Base-by-base conservation (phyloP, 2,797 vertebrate species). In the Sebastes kiyomatsui region DNA sequence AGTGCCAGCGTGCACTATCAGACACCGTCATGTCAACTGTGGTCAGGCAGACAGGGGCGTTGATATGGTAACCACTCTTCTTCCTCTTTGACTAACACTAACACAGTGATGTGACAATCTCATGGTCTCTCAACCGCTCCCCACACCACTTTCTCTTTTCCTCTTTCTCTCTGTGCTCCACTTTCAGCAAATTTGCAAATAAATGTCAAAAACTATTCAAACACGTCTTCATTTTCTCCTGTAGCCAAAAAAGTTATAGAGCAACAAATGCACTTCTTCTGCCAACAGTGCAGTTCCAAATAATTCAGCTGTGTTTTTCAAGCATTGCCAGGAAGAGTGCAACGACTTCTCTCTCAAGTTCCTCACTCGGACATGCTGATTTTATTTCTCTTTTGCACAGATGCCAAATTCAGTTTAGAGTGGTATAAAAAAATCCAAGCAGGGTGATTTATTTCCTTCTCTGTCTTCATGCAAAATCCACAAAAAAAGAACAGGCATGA, bases 41-140 rank as follows among this genome's bases (percentile, higher is more conserved):
- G 42, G 68, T 79, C 76, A 79, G 55, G 42, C 65, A 49, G 30
- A n/a, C 60, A 79, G 74, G 74, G 55, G 52, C 25, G 84, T 81
- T 82, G 68, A 75, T 69, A 76, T 77, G 67, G 76, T 62, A 85
- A 76, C 80, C 22, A 13, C 73, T 73, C 30, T 56, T 88, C 88
- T 91, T 92, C 89, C 82, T 85, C 86, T 80, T 38, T 88, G 88
- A 88, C 74, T 85, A 81, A 89, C 71, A 58, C 10, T 13, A 71
- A 67, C 33, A 58, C 25, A 79, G 60, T 70, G 60, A 82, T 74
- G 52, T 72, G 66, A 76, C 72, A 83, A 35, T 88, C 88, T 84
- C 66, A 8, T 78, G 72, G 60, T 78, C 56, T 80, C 52, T 25
- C 33, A 65, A 56, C 64, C 7, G 13, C 69, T 79, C 22, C 33